Base-by-base conservation (phyloP, 2,888 invertebrate genomes). In the Epinotia brunnichana region DNA sequence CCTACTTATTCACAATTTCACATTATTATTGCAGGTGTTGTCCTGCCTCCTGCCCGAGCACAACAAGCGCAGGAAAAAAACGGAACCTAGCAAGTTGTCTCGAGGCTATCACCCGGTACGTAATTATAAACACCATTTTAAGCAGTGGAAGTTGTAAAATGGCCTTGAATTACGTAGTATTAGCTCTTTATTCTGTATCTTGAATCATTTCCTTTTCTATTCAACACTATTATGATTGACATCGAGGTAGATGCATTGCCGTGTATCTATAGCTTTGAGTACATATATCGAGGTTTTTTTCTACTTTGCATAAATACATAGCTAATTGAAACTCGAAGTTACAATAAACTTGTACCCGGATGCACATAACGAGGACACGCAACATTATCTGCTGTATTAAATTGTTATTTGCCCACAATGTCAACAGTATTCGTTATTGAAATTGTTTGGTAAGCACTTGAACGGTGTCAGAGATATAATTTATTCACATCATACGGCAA, bases 311-410 rank as follows among this genome's bases (percentile, higher is more conserved):
- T 64, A 70, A 44, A 70, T 54, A 24, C 41, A 24, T 63, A 70
- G 29, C 35, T 64, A 39, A 57, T 39, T 41, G 29, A 24, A 44
- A 54, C 44, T 62, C 44, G 21, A 64, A 70, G 39, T 64, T 60
- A 21, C n/a, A 64, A 70, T 70, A 59, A 51, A 57, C 21, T 70
- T 59, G 63, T 59, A 70, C 64, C 64, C 64, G 70, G 70, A 64
- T 64, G 51, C 51, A 51, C n/a, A 64, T 64, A 54, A 29, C 39
- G 64, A 51, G 35, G 57, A 21, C 57, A 57, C 39, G 64, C 57
- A 64, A 21, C 35, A n/a, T 54, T 66, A 56, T 24, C 66, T 56
- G 39, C 15, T 41, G 21, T 54, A 29, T 57, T 15, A 19, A 57
- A n/a, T 19, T 60, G 21, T 4, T 41, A 15, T 41, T 39, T 41